Evolutionary conservation across 2,797 vertebrate genomes (phyloP).

Genomic region (Sphenopsis melanotis): DNA sequence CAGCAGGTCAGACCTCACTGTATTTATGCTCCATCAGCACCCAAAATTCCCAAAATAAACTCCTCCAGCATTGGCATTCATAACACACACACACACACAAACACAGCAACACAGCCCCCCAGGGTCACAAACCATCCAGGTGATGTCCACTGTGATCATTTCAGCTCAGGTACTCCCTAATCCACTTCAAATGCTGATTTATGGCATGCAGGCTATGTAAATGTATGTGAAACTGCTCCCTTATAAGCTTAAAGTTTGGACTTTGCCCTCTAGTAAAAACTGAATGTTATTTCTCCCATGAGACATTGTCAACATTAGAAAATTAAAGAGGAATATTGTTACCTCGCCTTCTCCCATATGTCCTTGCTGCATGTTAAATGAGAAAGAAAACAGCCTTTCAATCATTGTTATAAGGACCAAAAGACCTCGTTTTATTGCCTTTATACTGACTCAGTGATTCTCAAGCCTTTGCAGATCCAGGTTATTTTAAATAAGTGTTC

Average conservation of each 20-base stretch:
- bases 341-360: conserved; percentile 99
- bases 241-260: conserved; percentile 20
- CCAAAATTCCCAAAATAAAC: not conserved
- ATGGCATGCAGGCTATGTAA: conserved; percentile 42
- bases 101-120: not conserved
- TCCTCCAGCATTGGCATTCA: not conserved
- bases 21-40: not conserved
- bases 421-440: conserved; percentile 70
- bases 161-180: conserved; percentile 3
- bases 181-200: conserved; percentile 32
- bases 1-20: not conserved
- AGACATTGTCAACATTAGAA: conserved; percentile 78
- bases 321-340: conserved; percentile 84
- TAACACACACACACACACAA: not conserved
- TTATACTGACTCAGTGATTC: conserved; percentile 57
- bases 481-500: not conserved
- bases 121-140: not conserved
- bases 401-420: conserved; percentile 80
- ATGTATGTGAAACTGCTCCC: not conserved
- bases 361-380: conserved; percentile 99
- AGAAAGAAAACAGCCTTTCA: conserved; percentile 86
- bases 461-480: conserved; percentile 46
- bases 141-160: not conserved
- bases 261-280: conserved; percentile 41
- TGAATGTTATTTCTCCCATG: conserved; percentile 61